Conservation (phyloP, 2,113 vertebrate genomes). For the Proterorhinus semilunaris region DNA sequence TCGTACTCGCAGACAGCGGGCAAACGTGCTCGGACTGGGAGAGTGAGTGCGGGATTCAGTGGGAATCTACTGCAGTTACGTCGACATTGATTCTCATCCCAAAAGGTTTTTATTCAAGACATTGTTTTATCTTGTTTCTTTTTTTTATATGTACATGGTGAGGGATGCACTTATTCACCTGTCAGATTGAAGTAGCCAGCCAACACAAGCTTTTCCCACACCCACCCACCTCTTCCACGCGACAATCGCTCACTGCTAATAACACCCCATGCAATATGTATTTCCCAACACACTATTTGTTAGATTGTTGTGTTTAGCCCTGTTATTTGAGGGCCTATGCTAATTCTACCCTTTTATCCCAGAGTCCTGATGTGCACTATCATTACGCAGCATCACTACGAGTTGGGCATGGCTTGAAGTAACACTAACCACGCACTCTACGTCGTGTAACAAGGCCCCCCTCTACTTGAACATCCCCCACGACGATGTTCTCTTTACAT, state of each 20-base stretch:
- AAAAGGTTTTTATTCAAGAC: background rate
- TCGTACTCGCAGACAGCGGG: conserved; percentile 17
- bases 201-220: conserved; percentile 40
- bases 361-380: background rate
- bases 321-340: background rate
- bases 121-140: background rate
- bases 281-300: background rate
- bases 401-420: background rate
- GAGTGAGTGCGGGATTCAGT: background rate
- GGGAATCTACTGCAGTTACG: background rate
- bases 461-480: background rate
- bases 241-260: background rate
- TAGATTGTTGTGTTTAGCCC: background rate
- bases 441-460: background rate
- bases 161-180: conserved; percentile 48
- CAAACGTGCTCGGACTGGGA: conserved; percentile 2
- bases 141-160: background rate
- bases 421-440: background rate
- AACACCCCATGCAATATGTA: background rate
- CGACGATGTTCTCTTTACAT: conserved; percentile 13
- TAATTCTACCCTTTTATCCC: background rate
- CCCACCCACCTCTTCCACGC: conserved; percentile 24
- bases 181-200: conserved; percentile 58
- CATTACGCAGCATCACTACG: conserved; percentile 8
- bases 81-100: background rate